phyloP scores from a whole-genome alignment of 2,888 invertebrate genomes.

The Geophilus truncorum region DNA sequence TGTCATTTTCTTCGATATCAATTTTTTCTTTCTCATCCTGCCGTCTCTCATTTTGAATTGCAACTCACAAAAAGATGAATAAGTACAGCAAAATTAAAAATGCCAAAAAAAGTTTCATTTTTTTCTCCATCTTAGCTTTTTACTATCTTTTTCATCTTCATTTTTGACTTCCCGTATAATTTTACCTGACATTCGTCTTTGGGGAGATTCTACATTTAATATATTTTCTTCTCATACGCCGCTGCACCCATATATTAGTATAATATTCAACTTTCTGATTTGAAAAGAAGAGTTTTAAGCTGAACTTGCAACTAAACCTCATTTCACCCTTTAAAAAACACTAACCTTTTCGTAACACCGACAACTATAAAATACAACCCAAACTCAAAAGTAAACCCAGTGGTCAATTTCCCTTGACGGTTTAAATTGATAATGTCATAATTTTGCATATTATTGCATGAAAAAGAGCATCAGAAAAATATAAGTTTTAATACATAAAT shows the following conservation, averaged over 20 bases:
- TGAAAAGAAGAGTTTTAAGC: neutral
- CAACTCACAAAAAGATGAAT: neutral
- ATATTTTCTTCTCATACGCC: neutral
- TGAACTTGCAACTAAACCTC: no score
- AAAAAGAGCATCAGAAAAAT: no score
- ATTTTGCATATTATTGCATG: no score
- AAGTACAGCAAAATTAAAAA: constrained; percentile 1
- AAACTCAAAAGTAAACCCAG: no score
- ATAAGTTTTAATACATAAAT: no score
- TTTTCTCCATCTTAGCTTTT: neutral
- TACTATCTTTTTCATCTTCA: neutral
- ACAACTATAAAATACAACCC: no score
- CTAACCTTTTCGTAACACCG: no score
- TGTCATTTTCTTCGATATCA: no score
- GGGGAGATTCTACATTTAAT: constrained; percentile 11
- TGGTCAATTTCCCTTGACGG: no score
- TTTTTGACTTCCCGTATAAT: constrained; percentile 22
- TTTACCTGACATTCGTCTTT: constrained; percentile 16
- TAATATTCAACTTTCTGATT: constrained; percentile 13
- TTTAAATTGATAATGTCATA: no score
- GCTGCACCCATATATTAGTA: constrained; percentile 2
- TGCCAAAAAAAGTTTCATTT: neutral
- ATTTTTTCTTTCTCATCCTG: neutral
- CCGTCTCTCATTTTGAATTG: no score
- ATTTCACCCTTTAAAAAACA: no score